Percentiles rank a stretch among this genome's conserved stretches.
Evolutionary conservation across 2,797 vertebrate species (phyloP).

Genomic region (Macropus fuliginosus): DNA sequence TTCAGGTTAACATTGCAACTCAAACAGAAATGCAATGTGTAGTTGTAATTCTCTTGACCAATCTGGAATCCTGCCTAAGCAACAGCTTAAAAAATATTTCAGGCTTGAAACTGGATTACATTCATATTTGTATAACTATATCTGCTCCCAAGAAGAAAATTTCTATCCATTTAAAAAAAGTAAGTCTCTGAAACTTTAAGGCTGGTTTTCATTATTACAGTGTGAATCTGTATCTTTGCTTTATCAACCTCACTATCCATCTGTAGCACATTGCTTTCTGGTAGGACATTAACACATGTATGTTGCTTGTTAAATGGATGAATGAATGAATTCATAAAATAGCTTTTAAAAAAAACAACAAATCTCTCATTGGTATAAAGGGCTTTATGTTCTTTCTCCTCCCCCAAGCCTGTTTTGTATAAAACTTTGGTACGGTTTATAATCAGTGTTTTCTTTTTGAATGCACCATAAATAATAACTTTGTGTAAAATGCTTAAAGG

Average conservation of each 20-base stretch:
- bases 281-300: background rate
- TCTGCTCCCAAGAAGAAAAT: background rate
- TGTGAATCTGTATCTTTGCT: background rate
- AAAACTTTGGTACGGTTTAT: background rate
- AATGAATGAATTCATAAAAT: background rate
- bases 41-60: background rate
- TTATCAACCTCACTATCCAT: background rate
- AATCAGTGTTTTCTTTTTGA: background rate
- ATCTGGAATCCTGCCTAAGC: background rate
- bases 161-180: background rate
- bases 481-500: background rate
- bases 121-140: background rate
- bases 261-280: background rate
- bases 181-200: background rate
- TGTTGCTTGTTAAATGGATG: background rate
- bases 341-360: background rate
- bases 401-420: background rate
- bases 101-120: background rate
- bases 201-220: background rate
- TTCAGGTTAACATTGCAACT: no score
- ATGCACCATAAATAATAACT: background rate
- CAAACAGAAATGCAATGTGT: no score
- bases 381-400: background rate
- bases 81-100: background rate
- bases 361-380: background rate